Percentiles rank a stretch among this genome's conserved stretches.
Conservation (phyloP, 2,888 invertebrate genomes). For the Ectemnius cavifrons region DNA sequence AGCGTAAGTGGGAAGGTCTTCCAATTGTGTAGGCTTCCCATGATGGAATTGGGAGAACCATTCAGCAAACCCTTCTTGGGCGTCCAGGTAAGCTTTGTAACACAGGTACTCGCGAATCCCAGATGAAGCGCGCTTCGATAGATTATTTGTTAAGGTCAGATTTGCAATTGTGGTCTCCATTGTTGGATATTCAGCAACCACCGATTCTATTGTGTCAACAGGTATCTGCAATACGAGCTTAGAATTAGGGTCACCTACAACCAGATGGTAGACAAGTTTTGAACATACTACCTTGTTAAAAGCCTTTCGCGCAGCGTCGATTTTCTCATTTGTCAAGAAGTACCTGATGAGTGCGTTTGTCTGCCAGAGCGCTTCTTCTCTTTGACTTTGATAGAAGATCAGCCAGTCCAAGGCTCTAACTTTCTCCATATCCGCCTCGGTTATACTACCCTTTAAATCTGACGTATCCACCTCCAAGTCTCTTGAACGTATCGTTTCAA, state of each 20-base stretch:
- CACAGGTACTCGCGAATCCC: slow-evolving; percentile 90
- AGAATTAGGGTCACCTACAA: slow-evolving; percentile 2
- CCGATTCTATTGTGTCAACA: slow-evolving; percentile 81
- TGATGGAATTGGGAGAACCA: slow-evolving; percentile 93
- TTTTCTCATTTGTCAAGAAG: slow-evolving; percentile 89
- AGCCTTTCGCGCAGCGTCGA: slow-evolving; percentile 89
- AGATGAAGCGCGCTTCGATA: slow-evolving; percentile 77
- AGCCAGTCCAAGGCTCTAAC: slow-evolving; percentile 93
- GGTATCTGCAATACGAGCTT: slow-evolving; percentile 80
- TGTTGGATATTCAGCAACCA: slow-evolving; percentile 79
- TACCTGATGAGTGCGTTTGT: slow-evolving; percentile 93
- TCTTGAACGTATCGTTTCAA: slow-evolving; percentile 85
- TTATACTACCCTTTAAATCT: slow-evolving; percentile 81
- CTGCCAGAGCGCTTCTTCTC: slow-evolving; percentile 90
- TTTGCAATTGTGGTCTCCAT: slow-evolving; percentile 70
- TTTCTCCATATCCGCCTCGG: slow-evolving; percentile 85
- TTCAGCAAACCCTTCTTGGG: slow-evolving; percentile 91
- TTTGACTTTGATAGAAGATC: slow-evolving; percentile 87
- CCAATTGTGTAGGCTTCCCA: slow-evolving; percentile 86
- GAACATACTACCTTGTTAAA: slow-evolving; percentile 81
- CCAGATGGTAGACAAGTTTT: background rate
- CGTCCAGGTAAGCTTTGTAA: slow-evolving; percentile 91
- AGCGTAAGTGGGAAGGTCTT: slow-evolving; percentile 80
- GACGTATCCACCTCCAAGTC: slow-evolving; percentile 67
- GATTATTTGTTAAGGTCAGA: slow-evolving; percentile 76